Base-by-base conservation (phyloP, 2,113 vertebrate genomes). In the Megaleporinus macrocephalus region DNA sequence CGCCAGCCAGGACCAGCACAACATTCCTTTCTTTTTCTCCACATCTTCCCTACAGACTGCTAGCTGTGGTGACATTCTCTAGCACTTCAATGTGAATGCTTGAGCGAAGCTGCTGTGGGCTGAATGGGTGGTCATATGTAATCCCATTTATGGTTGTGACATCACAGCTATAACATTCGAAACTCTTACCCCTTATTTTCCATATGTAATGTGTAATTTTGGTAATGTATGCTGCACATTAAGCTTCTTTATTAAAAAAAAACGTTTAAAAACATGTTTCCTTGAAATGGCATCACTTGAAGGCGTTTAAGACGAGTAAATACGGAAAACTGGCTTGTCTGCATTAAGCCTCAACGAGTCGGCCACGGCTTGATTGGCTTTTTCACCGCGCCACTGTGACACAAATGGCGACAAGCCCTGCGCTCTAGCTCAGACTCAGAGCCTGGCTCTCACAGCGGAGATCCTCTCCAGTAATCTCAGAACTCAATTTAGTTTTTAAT, bases 401-500 rank as follows among this genome's bases (percentile, higher is more conserved):
- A n/a, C 36, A 13, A n/a, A 24, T 24, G 5, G 36, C 24, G 66
- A 41, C 51, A 73, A 29, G 49, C 71, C 29, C 71, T 33, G 49
- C n/a, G 22, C 26, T 72, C 62, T 33, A 41, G 16, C 51, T 70
- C 57, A 20, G 29, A 20, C 61, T 63, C 62, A 26, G 14, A 57
- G 51, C 47, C 44, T 20, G 22, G 47, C 74, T 22, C 55, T 72
- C 70, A 73, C 66, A 30, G 14, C 27, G 27, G 63, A 62, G 57
- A 82, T 73, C 72, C 51, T 85, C 81, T 73, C 81, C 70, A 71
- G 76, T 79, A 82, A 85, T 85, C 76, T 85, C 73, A 65, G 53
- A 79, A 85, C 70, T 85, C 57, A 63, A 82, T 83, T 82, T 79
- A 79, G 55, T 72, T 85, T 82, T 76, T 55, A 71, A 79, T 82